Evolutionary conservation across 2,113 vertebrate genomes (phyloP).

Genomic region (Nannospalax galili): DNA sequence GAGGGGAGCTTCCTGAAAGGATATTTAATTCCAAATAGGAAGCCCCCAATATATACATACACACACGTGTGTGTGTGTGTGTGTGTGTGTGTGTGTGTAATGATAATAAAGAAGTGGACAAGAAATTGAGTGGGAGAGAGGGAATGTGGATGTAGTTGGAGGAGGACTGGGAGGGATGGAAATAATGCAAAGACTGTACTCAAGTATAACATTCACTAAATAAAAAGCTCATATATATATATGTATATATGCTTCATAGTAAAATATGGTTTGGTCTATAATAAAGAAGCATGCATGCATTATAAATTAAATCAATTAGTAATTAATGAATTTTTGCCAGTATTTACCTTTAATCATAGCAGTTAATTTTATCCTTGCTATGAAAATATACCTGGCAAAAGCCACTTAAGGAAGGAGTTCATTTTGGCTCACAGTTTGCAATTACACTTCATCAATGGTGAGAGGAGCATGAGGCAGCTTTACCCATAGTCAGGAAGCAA

Average conservation of each 20-base stretch:
- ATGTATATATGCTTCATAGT: neutral
- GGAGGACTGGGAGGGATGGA: no score
- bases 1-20: no score
- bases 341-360: constrained; percentile 5
- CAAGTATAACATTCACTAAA: no score
- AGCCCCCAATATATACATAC: no score
- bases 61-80: no score
- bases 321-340: constrained; percentile 1
- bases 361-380: neutral
- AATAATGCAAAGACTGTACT: no score
- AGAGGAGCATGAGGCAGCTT: neutral
- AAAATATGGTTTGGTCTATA: neutral
- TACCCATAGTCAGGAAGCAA: neutral
- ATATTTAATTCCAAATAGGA: no score
- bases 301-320: neutral
- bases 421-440: neutral
- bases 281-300: neutral
- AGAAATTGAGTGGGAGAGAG: no score
- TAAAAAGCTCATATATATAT: neutral
- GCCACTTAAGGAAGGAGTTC: neutral
- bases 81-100: no score
- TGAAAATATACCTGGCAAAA: neutral
- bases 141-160: no score
- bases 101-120: no score
- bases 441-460: neutral